phyloP scores from a whole-genome alignment of 2,113 vertebrate genomes.

The Anguilla japonica region DNA sequence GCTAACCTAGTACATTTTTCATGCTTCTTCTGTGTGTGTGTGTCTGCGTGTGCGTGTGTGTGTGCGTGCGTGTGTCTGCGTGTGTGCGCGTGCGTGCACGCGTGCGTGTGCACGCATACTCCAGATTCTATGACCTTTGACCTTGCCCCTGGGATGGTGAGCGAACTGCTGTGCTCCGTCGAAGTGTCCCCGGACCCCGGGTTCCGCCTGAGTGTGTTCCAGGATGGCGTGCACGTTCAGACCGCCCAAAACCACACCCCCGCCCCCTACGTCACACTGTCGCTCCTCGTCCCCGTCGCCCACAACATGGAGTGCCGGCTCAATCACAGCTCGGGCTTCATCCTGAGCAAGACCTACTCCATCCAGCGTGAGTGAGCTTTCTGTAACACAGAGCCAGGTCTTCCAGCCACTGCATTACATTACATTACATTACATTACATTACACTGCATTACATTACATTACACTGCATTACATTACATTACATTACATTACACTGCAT shows the following conservation, averaged over 20 bases:
- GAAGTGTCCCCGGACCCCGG: conserved; percentile 30
- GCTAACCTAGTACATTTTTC: too few species aligned
- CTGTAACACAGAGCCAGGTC: neutral
- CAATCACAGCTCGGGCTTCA: conserved; percentile 17
- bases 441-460: too few species aligned
- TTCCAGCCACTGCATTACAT: too few species aligned
- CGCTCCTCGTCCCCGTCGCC: conserved; percentile 9
- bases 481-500: too few species aligned
- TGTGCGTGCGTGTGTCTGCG: too few species aligned
- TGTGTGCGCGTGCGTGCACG: too few species aligned
- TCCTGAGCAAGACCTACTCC: conserved; percentile 24
- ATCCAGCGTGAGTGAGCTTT: neutral
- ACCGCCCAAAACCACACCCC: neutral
- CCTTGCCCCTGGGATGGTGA: neutral
- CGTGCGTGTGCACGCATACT: neutral
- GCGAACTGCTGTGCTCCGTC: conserved; percentile 44
- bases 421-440: too few species aligned
- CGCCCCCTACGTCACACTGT: conserved; percentile 16
- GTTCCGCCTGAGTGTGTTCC: neutral
- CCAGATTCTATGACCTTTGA: conserved; percentile 46
- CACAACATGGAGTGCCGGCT: conserved; percentile 42
- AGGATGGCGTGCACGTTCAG: neutral
- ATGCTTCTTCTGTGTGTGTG: too few species aligned
- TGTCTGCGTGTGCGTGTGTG: too few species aligned
- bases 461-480: too few species aligned